These are phyloP conservation scores for Sclerurus mexicanus DNA, from an alignment of 2,113 vertebrate genomes.

Conservation along the genomic window DNA sequence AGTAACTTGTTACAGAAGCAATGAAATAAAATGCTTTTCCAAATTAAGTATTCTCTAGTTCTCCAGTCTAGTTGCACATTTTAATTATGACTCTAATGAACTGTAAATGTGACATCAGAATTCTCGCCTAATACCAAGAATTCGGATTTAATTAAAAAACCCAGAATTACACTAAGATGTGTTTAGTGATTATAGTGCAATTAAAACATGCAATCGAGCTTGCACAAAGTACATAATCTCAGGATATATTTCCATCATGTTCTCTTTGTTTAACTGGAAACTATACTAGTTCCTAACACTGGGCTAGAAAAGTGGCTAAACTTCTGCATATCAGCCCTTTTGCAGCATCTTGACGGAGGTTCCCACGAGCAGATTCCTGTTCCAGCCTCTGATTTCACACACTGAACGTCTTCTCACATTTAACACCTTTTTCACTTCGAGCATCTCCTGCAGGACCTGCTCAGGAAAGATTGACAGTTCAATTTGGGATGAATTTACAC, in stretches of 20 bases:
- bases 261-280: neutral
- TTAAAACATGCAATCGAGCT: slow-evolving; percentile 24
- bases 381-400: neutral
- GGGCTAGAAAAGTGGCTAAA: neutral
- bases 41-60: slow-evolving; percentile 41
- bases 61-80: neutral
- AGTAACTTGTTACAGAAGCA: neutral
- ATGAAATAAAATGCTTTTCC: neutral
- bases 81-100: slow-evolving; percentile 57
- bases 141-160: slow-evolving; percentile 49
- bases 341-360: neutral
- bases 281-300: neutral
- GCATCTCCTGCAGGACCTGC: neutral
- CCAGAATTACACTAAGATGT: slow-evolving; percentile 6
- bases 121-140: slow-evolving; percentile 20
- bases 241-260: neutral
- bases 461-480: neutral
- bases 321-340: neutral
- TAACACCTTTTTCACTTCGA: neutral
- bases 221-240: slow-evolving; percentile 13
- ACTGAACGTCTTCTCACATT: neutral
- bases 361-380: neutral
- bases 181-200: neutral
- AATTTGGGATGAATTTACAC: neutral
- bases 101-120: slow-evolving; percentile 37